Base-by-base conservation (phyloP, 2,113 vertebrate genomes). In the Vicugna pacos region DNA sequence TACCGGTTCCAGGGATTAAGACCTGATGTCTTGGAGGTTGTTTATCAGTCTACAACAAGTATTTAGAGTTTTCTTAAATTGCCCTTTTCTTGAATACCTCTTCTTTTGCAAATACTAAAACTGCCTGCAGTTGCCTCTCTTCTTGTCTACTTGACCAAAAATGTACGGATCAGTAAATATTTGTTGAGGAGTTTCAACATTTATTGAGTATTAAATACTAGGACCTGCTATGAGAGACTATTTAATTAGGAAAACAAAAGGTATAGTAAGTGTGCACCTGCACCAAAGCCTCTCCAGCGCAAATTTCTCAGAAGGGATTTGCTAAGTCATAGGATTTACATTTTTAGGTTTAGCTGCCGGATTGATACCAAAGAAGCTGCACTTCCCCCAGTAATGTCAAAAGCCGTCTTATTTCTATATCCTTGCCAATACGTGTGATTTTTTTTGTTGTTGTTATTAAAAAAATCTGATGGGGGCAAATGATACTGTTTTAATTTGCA, bases 171-270 rank as follows among this genome's bases (percentile, higher is more conserved):
- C 35, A 26, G 7, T 84, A 72, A 86, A 22, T 75, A 73, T 42
- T 95, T 93, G 38, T 69, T 56, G 46, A 50, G 30, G 70, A 91
- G 52, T n/a, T 48, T 67, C 8, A 91, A 0, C 48, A n/a, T 79
- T 94, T 88, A n/a, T 85, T 76, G 79, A 82, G 52, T 52, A 14
- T 62, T 30, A 60, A 94, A 54, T 77, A 46, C 30, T 38, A 35
- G 65, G 32, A 30, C 12, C 69, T 95, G 73, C 62, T 10, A 17
- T 28, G 28, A 46, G 91, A 30, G 28, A 38, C 64, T 58, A 42
- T 42, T 93, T 79, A 83, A 46, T 81, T 73, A 96, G 80, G 62
- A 93, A 65, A 80, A 65, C 62, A 77, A 62, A 91, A 46, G 52
- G 54, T 58, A 81, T 79, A 89, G 14, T 94, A 38, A 62, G 50